Conservation (phyloP, 2,888 invertebrate genomes). For the Polia nebulosa region DNA sequence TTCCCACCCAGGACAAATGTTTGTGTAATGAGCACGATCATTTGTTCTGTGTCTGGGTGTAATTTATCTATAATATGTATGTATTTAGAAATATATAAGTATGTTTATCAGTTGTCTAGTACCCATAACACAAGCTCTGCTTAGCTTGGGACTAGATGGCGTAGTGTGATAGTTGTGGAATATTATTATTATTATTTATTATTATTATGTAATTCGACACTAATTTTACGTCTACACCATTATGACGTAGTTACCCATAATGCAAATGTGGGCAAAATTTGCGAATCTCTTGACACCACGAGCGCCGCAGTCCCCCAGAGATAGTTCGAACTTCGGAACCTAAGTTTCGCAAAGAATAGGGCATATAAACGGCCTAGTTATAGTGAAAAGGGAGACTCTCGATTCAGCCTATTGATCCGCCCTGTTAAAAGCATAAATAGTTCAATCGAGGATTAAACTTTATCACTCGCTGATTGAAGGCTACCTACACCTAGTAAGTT, state of each 20-base stretch:
- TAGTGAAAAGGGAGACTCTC: slow-evolving; percentile 40
- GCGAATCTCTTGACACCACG: slow-evolving; percentile 9
- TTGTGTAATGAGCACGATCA: no score
- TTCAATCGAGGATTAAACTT: slow-evolving; percentile 53
- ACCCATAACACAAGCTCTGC: no score
- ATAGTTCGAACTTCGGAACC: slow-evolving; percentile 11
- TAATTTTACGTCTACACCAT: slow-evolving; percentile 8
- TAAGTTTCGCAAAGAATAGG: slow-evolving; percentile 12
- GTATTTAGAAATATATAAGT: no score
- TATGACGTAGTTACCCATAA: slow-evolving; percentile 1
- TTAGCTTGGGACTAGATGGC: no score
- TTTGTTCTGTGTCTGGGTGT: no score
- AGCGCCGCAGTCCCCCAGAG: slow-evolving; percentile 16
- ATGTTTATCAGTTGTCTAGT: no score
- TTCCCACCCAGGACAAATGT: no score
- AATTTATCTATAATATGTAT: no score
- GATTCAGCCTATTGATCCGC: slow-evolving; percentile 30
- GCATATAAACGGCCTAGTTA: no score
- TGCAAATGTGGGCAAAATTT: slow-evolving; percentile 38
- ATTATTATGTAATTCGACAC: not conserved
- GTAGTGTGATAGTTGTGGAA: no score
- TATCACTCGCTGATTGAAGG: slow-evolving; percentile 28
- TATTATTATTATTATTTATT: no score
- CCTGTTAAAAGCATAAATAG: slow-evolving; percentile 48
- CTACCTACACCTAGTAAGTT: not conserved